Evolutionary conservation across 2,888 invertebrate species (phyloP).

Genomic region (Phania funesta): DNA sequence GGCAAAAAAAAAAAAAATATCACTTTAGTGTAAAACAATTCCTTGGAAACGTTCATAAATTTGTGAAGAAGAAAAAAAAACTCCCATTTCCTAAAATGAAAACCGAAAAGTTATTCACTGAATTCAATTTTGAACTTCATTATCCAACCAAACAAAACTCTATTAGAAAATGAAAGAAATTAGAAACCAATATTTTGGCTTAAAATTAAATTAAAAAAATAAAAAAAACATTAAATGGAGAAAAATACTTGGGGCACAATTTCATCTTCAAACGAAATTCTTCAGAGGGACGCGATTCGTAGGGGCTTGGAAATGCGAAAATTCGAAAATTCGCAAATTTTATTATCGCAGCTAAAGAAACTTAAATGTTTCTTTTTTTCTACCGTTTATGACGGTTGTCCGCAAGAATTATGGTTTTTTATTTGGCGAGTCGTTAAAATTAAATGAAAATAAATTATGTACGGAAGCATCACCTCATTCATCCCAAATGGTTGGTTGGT

Average conservation of each 20-base stretch:
- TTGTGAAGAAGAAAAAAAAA: too few relatives aligned
- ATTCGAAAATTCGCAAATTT: constrained; percentile 8
- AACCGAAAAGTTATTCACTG: background rate
- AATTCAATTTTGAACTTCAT: background rate
- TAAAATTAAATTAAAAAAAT: background rate
- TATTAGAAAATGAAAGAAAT: background rate
- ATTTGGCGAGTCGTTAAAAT: constrained; percentile 29
- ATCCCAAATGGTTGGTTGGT: too few relatives aligned
- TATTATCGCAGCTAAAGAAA: constrained; percentile 1
- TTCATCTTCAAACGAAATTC: background rate
- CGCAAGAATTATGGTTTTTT: constrained; percentile 25
- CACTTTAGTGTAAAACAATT: background rate
- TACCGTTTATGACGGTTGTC: constrained; percentile 16
- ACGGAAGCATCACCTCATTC: constrained; percentile 47
- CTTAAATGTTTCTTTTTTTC: background rate
- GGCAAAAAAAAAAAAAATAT: background rate
- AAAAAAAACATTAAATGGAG: background rate
- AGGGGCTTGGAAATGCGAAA: constrained; percentile 17
- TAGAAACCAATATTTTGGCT: background rate
- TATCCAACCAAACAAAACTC: background rate
- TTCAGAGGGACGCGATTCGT: constrained; percentile 1
- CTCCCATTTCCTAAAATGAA: too few relatives aligned
- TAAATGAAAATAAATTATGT: constrained; percentile 35
- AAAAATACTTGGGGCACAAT: background rate
- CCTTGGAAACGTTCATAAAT: background rate